Evolutionary conservation across 1,140 invertebrate species (phyloP).

Genomic region (Cotesia glomerata): DNA sequence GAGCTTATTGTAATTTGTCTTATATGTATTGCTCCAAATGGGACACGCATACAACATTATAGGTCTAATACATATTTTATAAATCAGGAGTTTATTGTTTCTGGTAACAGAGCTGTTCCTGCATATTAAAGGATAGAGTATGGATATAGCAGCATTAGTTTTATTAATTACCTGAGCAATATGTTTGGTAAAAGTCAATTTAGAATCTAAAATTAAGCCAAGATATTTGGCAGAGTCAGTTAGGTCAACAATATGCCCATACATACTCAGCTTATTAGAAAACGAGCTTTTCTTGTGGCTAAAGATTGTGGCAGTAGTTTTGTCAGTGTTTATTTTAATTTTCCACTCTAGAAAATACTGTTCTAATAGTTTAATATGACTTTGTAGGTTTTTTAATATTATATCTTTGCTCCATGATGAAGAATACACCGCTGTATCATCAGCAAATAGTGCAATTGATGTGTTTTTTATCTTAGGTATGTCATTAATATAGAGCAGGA

Average conservation of each 20-base stretch:
- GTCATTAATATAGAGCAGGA: constrained; percentile 39
- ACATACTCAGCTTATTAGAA: neutral
- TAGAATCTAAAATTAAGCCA: neutral
- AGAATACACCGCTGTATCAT: constrained; percentile 40
- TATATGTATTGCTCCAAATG: constrained; percentile 30
- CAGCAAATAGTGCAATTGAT: constrained; percentile 38
- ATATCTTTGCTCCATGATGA: constrained; percentile 26
- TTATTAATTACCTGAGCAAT: neutral
- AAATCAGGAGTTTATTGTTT: constrained; percentile 33
- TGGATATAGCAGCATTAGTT: neutral
- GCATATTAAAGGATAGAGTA: neutral
- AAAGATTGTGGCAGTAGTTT: constrained; percentile 39
- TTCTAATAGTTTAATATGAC: constrained; percentile 23
- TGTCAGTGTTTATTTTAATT: constrained; percentile 40
- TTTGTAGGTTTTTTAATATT: constrained; percentile 23
- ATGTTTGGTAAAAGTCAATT: neutral
- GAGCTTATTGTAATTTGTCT: constrained; percentile 30
- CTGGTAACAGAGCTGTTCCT: neutral
- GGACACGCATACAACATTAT: neutral
- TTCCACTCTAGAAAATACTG: constrained; percentile 33
- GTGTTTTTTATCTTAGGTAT: constrained; percentile 33
- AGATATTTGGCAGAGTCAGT: neutral
- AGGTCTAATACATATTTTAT: constrained; percentile 34
- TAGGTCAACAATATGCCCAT: neutral
- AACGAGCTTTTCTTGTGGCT: constrained; percentile 4